Evolutionary conservation across 2,797 vertebrate genomes (phyloP), one percentile per base, ranked within the genome.

Genomic region (Pseudocheirus occidentalis): DNA sequence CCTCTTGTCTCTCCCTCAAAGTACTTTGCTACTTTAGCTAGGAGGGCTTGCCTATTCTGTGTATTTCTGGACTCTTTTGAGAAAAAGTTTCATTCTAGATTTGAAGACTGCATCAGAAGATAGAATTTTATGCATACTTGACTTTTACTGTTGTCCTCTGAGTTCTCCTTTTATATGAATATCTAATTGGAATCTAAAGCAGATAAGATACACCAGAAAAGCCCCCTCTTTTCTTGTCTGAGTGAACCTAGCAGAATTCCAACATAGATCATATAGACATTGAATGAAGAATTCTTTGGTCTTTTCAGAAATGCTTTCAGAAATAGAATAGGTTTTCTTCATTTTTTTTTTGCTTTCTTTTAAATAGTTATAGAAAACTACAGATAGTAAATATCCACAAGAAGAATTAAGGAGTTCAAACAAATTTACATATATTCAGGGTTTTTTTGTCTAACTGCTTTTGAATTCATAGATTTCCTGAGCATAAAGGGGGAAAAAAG

Each of bases 381-480:
- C 27, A 55, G 55, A 50, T 93, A 53, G 94, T 87, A 59, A 31
- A 90, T 96, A 95, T 92, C 90, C 94, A 93, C 46, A 59, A 94
- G 95, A 89, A 95, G 56, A 97, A 97, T 93, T 59, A 97, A 50
- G 55, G 92, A 91, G 89, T 57, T 98, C 66, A 97, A 95, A 58
- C 50, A 93, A 90, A 96, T 91, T 92, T 96, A 91, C 55, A 53
- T 94, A 9, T 59, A 0, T 94, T 53, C 53, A 95, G 46, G 73
- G 2, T 81, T 95, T 94, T 95, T 93, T 73, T 52, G 34, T 90
- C 54, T 94, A 54, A 92, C 62, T 55, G 58, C 90, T 96, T 95
- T 92, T 57, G 97, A 96, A 97, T 57, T 95, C 92, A 93, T 34
- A 96, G 96, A 93, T 94, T 92, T 91, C 55, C 58, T 96, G 62